These are phyloP conservation scores for Pseudolycoriella hygida DNA, from an alignment of 2,888 invertebrate genomes.

Conservation along the genomic window DNA sequence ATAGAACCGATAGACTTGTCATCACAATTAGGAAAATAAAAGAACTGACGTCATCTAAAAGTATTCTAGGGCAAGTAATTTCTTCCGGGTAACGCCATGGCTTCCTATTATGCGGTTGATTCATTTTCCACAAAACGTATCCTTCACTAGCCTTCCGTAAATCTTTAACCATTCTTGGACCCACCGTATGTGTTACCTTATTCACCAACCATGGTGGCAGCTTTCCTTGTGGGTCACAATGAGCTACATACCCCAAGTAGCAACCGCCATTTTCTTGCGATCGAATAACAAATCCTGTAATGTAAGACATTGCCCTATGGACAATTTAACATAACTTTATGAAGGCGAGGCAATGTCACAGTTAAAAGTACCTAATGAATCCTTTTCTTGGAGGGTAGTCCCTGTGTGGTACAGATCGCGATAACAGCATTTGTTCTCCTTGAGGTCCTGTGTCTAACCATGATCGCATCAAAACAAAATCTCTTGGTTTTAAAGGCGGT, in stretches of 20 bases:
- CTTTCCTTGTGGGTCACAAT: slow-evolving; percentile 76
- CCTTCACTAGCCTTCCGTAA: slow-evolving; percentile 65
- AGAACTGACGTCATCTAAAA: slow-evolving; percentile 34
- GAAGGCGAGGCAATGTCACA: neutral
- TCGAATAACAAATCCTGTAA: slow-evolving; percentile 52
- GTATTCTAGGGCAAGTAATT: slow-evolving; percentile 51
- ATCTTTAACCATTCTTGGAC: slow-evolving; percentile 70
- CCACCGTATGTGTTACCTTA: slow-evolving; percentile 59
- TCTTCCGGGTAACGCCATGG: slow-evolving; percentile 84
- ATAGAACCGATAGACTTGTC: neutral
- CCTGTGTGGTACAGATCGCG: slow-evolving; percentile 79
- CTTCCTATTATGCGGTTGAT: slow-evolving; percentile 54
- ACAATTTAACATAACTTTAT: neutral
- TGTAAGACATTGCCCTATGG: slow-evolving; percentile 38
- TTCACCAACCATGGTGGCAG: slow-evolving; percentile 83
- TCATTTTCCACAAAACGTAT: slow-evolving; percentile 68
- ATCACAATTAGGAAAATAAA: neutral
- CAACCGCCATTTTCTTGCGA: slow-evolving; percentile 41
- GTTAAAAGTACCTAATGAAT: slow-evolving; percentile 41
- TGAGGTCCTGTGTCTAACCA: slow-evolving; percentile 67
- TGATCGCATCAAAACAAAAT: slow-evolving; percentile 81
- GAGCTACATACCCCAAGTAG: slow-evolving; percentile 73
- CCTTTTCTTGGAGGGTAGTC: slow-evolving; percentile 71
- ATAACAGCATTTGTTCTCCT: slow-evolving; percentile 66
- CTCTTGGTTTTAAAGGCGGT: slow-evolving; percentile 71